These are phyloP conservation scores for Hormaphis cornu DNA, from an alignment of 1,140 invertebrate genomes.

Conservation along the genomic window DNA sequence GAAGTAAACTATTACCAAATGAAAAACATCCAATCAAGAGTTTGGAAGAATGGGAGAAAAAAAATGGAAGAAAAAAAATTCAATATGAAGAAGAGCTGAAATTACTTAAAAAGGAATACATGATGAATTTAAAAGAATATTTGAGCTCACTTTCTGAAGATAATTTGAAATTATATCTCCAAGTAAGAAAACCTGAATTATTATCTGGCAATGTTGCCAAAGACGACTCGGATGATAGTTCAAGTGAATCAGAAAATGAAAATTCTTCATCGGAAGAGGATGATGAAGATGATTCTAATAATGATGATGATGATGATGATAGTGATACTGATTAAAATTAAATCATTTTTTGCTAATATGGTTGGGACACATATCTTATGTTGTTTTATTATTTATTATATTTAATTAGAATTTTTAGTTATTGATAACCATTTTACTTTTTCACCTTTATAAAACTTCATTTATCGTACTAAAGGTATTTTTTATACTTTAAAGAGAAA, in stretches of 20 bases:
- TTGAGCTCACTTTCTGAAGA: slow-evolving; percentile 7
- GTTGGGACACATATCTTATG: no score
- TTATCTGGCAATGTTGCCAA: background rate
- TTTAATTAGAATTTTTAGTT: background rate
- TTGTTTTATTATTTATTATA: background rate
- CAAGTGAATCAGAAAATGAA: background rate
- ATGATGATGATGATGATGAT: background rate
- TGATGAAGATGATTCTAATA: background rate
- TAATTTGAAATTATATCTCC: background rate
- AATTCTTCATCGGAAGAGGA: slow-evolving; percentile 7
- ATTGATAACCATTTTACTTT: background rate
- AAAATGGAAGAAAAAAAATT: background rate
- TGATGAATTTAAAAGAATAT: slow-evolving; percentile 20
- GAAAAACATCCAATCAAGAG: background rate
- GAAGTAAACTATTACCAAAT: slow-evolving; percentile 3
- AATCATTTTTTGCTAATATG: background rate
- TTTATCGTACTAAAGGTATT: no score
- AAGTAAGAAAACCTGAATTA: slow-evolving; percentile 20
- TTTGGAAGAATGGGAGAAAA: background rate
- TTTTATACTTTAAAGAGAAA: no score
- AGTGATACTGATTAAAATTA: background rate
- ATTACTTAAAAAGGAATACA: slow-evolving; percentile 12
- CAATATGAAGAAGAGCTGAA: slow-evolving; percentile 15
- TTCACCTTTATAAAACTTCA: background rate
- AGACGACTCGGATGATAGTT: background rate